Evolutionary conservation across 2,888 invertebrate genomes (phyloP), one percentile per base, ranked within the genome.

Genomic region (Drosophila macrospina): DNA sequence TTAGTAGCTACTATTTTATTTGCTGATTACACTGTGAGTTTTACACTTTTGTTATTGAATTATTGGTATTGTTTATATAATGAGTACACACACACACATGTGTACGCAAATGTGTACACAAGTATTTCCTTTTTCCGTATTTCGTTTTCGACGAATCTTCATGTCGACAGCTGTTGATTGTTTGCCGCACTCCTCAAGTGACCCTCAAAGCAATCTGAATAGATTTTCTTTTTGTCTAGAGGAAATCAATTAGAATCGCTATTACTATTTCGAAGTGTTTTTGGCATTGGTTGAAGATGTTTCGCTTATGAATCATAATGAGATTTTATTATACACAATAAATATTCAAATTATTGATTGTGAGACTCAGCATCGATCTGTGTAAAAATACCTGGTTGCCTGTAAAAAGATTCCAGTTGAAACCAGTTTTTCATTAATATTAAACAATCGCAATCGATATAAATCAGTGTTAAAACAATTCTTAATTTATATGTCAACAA

Each of bases 51-150:
- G 51, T 36, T 48, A 37, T 59, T 59, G 55, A 47, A 51, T 51
- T 56, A 67, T 44, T 11, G n/a, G 32, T 41, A 42, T 56, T 60
- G 64, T 45, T 71, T 54, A 61, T 48, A 41, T 34, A 41, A 13
- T 24, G 20, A 13, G n/a, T 37, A 28, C 37, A 47, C 37, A 47
- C 45, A 57, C 13, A 15, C 13, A 45, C 30, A 41, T 39, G 8
- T 20, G 16, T 54, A 11, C 15, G 5, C 16, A n/a, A 50, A 47
- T 62, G 65, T 62, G 42, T 66, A 47, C 56, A 52, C 44, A 68
- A 54, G 26, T 51, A 69, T 74, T 64, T 73, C 74, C 73, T 51
- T 57, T 28, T 68, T 63, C 55, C 47, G 41, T 28, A 54, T 70
- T 59, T 50, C n/a, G 30, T 39, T 15, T 37, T 48, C 57, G 30